A percentile compares a stretch with the other conserved stretches of the same genome.
These are phyloP conservation scores for Phocides pigmalion DNA, from an alignment of 1,140 invertebrate genomes.

Conservation along the genomic window DNA sequence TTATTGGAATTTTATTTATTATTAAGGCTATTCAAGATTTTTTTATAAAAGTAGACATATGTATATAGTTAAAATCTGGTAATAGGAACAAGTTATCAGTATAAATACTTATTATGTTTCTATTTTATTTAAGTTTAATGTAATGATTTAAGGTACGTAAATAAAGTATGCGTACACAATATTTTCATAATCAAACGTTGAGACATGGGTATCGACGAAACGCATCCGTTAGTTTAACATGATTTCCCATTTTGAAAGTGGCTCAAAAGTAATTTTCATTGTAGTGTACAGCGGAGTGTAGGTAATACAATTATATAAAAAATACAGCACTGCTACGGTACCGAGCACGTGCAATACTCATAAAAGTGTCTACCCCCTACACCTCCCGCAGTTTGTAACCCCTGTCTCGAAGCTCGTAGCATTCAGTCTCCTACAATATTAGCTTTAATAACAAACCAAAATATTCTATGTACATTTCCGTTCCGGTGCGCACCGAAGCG, in stretches of 20 bases:
- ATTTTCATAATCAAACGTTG: not conserved
- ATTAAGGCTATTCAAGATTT: too few species aligned
- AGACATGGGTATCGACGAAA: not conserved
- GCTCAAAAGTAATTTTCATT: slow-evolving; percentile 20
- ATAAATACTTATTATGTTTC: too few species aligned
- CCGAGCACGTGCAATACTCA: slow-evolving; percentile 49
- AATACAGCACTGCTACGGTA: slow-evolving; percentile 42
- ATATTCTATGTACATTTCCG: slow-evolving; percentile 31
- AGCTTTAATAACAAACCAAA: slow-evolving; percentile 38
- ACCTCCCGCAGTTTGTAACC: slow-evolving; percentile 19
- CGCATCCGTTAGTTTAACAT: slow-evolving; percentile 10
- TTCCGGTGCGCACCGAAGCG: slow-evolving; percentile 18
- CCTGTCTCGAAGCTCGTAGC: slow-evolving; percentile 25
- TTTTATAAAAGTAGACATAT: too few species aligned
- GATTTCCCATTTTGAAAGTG: slow-evolving; percentile 15
- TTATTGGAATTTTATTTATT: too few species aligned
- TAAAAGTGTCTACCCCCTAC: slow-evolving; percentile 48
- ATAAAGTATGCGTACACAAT: not conserved
- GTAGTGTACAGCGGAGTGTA: slow-evolving; percentile 23
- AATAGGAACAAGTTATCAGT: too few species aligned
- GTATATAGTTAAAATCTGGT: too few species aligned
- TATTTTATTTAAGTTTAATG: too few species aligned
- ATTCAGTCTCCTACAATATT: slow-evolving; percentile 45
- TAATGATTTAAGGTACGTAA: too few species aligned
- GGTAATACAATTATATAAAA: slow-evolving; percentile 57